phyloP scores from a whole-genome alignment of 2,797 vertebrate species.

The Philypnodon macrostomus region DNA sequence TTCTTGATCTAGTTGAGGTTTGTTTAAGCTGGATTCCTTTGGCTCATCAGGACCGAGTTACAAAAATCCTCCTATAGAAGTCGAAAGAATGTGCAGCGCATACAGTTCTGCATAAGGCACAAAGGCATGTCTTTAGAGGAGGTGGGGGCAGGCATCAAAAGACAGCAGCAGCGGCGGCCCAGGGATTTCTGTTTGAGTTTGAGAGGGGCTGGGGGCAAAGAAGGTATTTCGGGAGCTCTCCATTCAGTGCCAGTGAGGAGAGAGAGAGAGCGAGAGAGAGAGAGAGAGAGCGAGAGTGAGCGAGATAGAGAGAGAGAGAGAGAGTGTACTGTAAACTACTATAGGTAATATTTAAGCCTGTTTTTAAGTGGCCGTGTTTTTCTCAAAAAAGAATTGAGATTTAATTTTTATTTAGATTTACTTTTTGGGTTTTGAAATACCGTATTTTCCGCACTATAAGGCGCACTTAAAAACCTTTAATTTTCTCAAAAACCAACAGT shows the following conservation, averaged over 20 bases:
- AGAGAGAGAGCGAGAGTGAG: constrained; percentile 28
- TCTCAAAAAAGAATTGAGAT: too few species aligned
- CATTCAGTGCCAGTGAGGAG: constrained; percentile 48
- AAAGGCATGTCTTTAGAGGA: constrained; percentile 76
- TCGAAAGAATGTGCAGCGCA: constrained; percentile 79
- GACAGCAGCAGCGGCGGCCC: constrained; percentile 72
- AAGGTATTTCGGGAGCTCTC: constrained; percentile 68
- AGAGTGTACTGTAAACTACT: constrained; percentile 28
- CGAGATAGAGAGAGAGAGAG: constrained; percentile 43
- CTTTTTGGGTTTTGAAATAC: too few species aligned
- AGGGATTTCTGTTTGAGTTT: constrained; percentile 76
- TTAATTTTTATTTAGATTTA: too few species aligned
- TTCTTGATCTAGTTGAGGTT: constrained; percentile 80
- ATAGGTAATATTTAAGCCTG: constrained; percentile 20
- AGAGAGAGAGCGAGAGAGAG: not conserved
- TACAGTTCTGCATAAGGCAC: constrained; percentile 79
- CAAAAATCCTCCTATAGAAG: constrained; percentile 80
- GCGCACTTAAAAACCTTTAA: too few species aligned
- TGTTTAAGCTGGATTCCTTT: constrained; percentile 81
- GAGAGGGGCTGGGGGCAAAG: constrained; percentile 71
- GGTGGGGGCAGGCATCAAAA: constrained; percentile 76
- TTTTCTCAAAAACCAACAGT: too few species aligned
- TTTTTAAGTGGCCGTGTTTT: constrained; percentile 14
- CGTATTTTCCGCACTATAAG: too few species aligned
- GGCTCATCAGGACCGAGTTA: constrained; percentile 76